Base-by-base conservation (phyloP, 1,140 invertebrate genomes). In the Lycorma delicatula region DNA sequence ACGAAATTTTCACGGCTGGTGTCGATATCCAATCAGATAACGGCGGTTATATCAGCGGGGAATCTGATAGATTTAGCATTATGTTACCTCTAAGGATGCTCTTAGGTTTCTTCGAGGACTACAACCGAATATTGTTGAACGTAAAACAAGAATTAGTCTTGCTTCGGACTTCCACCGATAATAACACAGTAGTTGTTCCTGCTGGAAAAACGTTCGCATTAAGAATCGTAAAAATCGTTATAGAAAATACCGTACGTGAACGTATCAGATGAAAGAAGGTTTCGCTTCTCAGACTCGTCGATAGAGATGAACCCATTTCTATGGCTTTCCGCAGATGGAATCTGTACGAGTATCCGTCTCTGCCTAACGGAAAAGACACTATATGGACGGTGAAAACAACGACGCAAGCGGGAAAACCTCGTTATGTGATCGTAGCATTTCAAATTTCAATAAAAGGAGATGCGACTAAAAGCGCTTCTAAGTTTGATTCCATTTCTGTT, bases 41-140 rank as follows among this genome's bases (percentile, higher is more conserved):
- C 54, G 7, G 56, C 13, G 7, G 4, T 1, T 2, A 27, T 7
- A 11, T 13, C 18, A n/a, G 22, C 34, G 23, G 2, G 1, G 3
- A 36, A 34, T 27, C 36, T 46, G 34, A 51, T 20, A 7, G 61
- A 62, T 47, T 74, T 74, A 54, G 64, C 71, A 54, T 63, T 69
- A 26, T 63, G 62, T 25, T 77, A 36, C 72, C 73, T 6, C 48
- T 76, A 16, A 68, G 62, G 44, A 58, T 69, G 38, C 36, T 74
- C 1, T 58, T 74, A 1, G 71, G 72, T 13, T 74, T 76, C 64
- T 70, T 70, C 47, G 71, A 77, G 65, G 73, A 76, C 64, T 77
- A 73, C 66, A 63, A 64, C 51, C 70, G 70, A 66, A 69, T 77
- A 38, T 61, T 75, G 18, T 47, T 73, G 6, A 75, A 75, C 61